These are phyloP conservation scores for Masticophis lateralis DNA, from an alignment of 2,797 vertebrate genomes.

Conservation along the genomic window DNA sequence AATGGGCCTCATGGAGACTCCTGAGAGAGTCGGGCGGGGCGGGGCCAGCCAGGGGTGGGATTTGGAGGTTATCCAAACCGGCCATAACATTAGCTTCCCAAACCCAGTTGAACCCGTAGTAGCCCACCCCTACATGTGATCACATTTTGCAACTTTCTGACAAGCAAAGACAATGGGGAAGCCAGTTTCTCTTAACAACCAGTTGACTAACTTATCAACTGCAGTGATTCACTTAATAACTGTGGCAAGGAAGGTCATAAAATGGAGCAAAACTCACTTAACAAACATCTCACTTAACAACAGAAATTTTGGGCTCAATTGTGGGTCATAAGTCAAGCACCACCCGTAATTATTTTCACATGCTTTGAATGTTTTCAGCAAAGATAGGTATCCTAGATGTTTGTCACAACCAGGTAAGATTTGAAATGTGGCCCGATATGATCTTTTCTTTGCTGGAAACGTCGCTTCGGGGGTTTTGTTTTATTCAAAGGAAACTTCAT, in stretches of 20 bases:
- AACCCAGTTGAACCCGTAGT: no score
- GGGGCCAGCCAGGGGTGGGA: no score
- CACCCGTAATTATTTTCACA: neutral
- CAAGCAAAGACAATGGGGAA: neutral
- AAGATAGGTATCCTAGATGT: neutral
- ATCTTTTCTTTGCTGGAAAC: conserved; percentile 45
- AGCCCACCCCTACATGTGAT: neutral
- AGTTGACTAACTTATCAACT: neutral
- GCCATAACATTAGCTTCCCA: no score
- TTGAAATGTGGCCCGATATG: conserved; percentile 19
- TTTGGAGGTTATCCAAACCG: no score
- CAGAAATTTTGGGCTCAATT: neutral
- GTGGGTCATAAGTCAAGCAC: neutral
- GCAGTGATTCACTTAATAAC: neutral
- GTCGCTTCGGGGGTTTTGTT: conserved; percentile 1
- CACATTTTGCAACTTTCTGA: neutral
- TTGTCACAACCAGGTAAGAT: conserved; percentile 9
- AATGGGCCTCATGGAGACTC: no score
- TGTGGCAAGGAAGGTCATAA: neutral
- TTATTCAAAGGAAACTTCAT: conserved; percentile 26
- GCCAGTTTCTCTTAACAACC: neutral
- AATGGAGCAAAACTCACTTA: neutral
- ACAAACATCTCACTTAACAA: neutral
- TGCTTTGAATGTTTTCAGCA: neutral
- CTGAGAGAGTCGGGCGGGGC: rapidly evolving